These are phyloP conservation scores for Pogonocherus hispidulus DNA, from an alignment of 2,888 invertebrate genomes.

Conservation along the genomic window DNA sequence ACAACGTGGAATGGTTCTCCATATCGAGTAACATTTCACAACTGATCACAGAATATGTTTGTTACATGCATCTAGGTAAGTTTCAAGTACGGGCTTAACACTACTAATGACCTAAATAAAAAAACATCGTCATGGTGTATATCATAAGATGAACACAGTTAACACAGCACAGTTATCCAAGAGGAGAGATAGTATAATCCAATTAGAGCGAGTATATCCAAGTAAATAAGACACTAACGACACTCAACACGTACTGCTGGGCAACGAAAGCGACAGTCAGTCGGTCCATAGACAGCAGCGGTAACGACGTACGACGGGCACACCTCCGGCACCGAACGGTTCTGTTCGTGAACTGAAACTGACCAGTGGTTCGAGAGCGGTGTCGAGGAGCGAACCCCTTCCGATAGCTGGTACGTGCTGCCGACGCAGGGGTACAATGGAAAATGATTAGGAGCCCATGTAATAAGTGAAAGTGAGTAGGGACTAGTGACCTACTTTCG, in stretches of 20 bases:
- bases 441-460: slow-evolving; percentile 83
- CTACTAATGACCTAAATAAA: slow-evolving; percentile 41
- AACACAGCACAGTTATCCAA: slow-evolving; percentile 31
- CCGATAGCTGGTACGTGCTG: slow-evolving; percentile 56
- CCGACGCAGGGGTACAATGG: slow-evolving; percentile 76
- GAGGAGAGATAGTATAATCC: slow-evolving; percentile 18
- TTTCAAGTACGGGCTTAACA: background rate
- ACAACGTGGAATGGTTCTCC: slow-evolving; percentile 88
- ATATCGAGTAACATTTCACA: slow-evolving; percentile 84
- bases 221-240: slow-evolving; percentile 8
- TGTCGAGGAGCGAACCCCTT: slow-evolving; percentile 38
- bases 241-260: slow-evolving; percentile 22
- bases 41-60: slow-evolving; percentile 26
- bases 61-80: background rate
- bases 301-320: slow-evolving; percentile 12
- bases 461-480: slow-evolving; percentile 91
- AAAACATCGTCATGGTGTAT: slow-evolving; percentile 42
- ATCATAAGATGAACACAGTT: slow-evolving; percentile 23
- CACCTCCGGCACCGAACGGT: slow-evolving; percentile 47
- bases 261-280: slow-evolving; percentile 29
- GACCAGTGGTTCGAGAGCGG: slow-evolving; percentile 45
- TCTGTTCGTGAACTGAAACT: slow-evolving; percentile 45
- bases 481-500: slow-evolving; percentile 88
- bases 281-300: slow-evolving; percentile 16
- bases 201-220: slow-evolving; percentile 26